Conservation (phyloP, 2,113 vertebrate species). For the Oncorhynchus nerka region DNA sequence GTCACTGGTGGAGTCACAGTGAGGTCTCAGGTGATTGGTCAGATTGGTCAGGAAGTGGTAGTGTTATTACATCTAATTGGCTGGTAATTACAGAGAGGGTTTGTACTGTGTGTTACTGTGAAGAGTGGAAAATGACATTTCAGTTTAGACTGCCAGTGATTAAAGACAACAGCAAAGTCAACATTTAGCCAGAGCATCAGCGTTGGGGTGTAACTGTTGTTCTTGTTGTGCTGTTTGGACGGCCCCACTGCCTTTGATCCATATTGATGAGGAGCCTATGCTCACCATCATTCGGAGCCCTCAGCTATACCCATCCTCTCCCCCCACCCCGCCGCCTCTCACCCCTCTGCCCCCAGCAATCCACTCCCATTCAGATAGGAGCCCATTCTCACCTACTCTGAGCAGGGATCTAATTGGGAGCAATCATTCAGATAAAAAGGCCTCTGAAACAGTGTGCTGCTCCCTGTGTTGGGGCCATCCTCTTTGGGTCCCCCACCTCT, state of each 20-base stretch:
- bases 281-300: slow-evolving; percentile 7
- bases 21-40: slow-evolving; percentile 69
- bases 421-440: slow-evolving; percentile 75
- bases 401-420: slow-evolving; percentile 73
- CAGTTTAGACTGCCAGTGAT: slow-evolving; percentile 66
- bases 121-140: slow-evolving; percentile 67
- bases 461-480: slow-evolving; percentile 18
- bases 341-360: not conserved
- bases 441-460: slow-evolving; percentile 53
- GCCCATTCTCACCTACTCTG: slow-evolving; percentile 65
- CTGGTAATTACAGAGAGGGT: slow-evolving; percentile 66
- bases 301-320: not conserved
- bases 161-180: slow-evolving; percentile 71
- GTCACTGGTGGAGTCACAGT: slow-evolving; percentile 58
- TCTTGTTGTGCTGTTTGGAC: not conserved
- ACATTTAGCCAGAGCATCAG: slow-evolving; percentile 60
- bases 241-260: slow-evolving; percentile 19
- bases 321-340: not conserved
- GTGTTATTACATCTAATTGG: slow-evolving; percentile 75
- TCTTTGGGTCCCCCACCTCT: slow-evolving; percentile 45
- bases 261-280: slow-evolving; percentile 36
- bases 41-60: slow-evolving; percentile 68
- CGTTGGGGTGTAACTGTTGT: slow-evolving; percentile 21
- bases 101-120: slow-evolving; percentile 42
- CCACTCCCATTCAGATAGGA: slow-evolving; percentile 46